Base-by-base conservation (phyloP, 1,140 invertebrate genomes). In the Atta texana region DNA sequence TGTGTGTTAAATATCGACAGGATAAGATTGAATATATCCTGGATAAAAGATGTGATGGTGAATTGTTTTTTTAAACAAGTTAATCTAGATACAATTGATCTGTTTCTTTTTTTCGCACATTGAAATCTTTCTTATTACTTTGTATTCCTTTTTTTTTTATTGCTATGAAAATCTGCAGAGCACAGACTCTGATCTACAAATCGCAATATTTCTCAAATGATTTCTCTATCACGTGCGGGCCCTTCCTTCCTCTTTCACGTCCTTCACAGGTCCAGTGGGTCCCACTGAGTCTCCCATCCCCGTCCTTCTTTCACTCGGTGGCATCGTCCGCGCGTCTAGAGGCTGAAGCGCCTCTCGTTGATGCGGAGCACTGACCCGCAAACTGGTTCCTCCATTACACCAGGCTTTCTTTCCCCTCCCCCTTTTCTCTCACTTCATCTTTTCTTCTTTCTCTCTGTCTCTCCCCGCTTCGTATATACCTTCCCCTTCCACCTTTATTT, bases 301-400 rank as follows among this genome's bases (percentile, higher is more conserved):
- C 85, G 86, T 90, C 89, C 89, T 90, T 90, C 86, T 90, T 90
- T 90, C 86, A 88, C 89, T 80, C 88, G 80, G 81, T 90, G 89
- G 88, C 89, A 90, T 90, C 89, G 89, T 90, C 89, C 89, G 87
- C 82, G 82, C 89, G 89, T 90, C 89, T 90, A 80, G 81, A 86
- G 77, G 82, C 89, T 90, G 76, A 91, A 90, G 89, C 90, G 88
- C 88, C 88, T 88, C 90, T 89, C 90, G 82, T 69, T 91, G 90
- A 91, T 89, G 90, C 90, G 87, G 89, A 91, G 89, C 89, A 92
- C 91, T 92, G 91, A 92, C 91, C 91, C 91, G 91, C 91, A 92
- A 92, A 92, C 91, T 91, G 90, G 91, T 92, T 92, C 91, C 90
- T 87, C 91, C 91, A 91, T 91, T 91, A 90, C 91, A 92, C 91